These are phyloP conservation scores for Sinonovacula constricta DNA, from an alignment of 1,140 invertebrate species.

Conservation along the genomic window DNA sequence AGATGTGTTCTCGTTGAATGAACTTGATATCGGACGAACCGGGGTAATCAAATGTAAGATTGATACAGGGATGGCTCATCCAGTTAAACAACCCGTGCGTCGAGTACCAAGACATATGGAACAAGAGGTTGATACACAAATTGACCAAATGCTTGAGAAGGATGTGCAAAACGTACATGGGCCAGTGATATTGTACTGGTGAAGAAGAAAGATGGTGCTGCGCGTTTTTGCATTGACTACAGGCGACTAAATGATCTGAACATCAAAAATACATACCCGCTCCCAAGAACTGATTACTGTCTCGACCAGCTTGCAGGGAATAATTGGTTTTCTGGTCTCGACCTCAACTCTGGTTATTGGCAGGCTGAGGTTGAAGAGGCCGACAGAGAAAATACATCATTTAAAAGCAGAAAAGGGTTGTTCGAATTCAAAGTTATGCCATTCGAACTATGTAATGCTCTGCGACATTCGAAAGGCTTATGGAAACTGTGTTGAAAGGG, in stretches of 20 bases:
- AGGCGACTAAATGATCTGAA: slow-evolving; percentile 60
- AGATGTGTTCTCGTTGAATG: slow-evolving; percentile 46
- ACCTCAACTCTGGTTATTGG: slow-evolving; percentile 58
- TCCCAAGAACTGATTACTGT: slow-evolving; percentile 55
- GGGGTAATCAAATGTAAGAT: slow-evolving; percentile 43
- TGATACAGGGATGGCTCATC: slow-evolving; percentile 35
- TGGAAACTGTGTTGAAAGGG: slow-evolving; percentile 21
- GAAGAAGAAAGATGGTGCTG: slow-evolving; percentile 77
- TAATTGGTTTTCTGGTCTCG: slow-evolving; percentile 31
- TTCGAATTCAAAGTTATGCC: slow-evolving; percentile 52
- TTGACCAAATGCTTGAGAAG: slow-evolving; percentile 62
- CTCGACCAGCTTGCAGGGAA: slow-evolving; percentile 9
- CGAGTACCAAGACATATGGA: slow-evolving; percentile 37
- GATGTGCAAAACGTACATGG: slow-evolving; percentile 77
- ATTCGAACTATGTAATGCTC: slow-evolving; percentile 18
- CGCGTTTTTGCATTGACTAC: slow-evolving; percentile 80
- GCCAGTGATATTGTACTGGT: slow-evolving; percentile 80
- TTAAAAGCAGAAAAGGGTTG: slow-evolving; percentile 41
- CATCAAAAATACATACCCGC: slow-evolving; percentile 54
- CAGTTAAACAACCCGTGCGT: slow-evolving; percentile 43
- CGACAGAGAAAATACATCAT: slow-evolving; percentile 22
- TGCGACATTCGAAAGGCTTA: slow-evolving; percentile 36
- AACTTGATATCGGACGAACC: slow-evolving; percentile 51
- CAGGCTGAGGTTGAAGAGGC: slow-evolving; percentile 28
- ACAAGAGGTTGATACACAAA: slow-evolving; percentile 20